Evolutionary conservation across 2,888 invertebrate species (phyloP).

Genomic region (Ormyrus nitidulus): DNA sequence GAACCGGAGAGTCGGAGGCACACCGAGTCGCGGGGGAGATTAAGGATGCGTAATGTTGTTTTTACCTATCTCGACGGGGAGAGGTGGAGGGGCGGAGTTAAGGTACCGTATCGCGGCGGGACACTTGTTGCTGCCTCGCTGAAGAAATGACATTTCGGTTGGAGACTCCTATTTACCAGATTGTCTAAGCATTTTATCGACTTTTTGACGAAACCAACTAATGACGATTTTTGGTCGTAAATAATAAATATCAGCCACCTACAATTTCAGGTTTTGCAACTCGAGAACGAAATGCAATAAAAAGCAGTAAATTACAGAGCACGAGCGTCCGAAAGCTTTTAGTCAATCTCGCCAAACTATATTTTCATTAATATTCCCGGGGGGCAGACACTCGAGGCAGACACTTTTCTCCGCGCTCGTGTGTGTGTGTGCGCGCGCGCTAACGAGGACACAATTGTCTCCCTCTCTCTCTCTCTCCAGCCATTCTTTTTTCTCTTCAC

Average conservation of each 20-base stretch:
- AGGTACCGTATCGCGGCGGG: not conserved
- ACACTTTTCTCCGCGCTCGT: slow-evolving; percentile 10
- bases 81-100: not conserved
- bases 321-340: not conserved
- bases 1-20: not conserved
- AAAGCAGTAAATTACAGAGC: too few species aligned
- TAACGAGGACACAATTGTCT: slow-evolving; percentile 58
- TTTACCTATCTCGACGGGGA: slow-evolving; percentile 1
- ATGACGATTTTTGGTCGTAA: too few species aligned
- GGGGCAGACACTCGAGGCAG: not conserved
- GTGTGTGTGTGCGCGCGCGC: slow-evolving; percentile 31
- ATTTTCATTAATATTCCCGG: slow-evolving; percentile 36
- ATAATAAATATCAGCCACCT: too few species aligned
- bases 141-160: too few species aligned
- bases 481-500: not conserved
- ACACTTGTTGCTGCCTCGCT: slow-evolving; percentile 1
- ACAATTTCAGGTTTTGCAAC: too few species aligned
- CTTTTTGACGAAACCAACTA: too few species aligned
- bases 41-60: slow-evolving; percentile 6
- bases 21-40: not conserved
- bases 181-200: too few species aligned
- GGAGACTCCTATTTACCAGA: not conserved
- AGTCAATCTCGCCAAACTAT: not conserved
- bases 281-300: too few species aligned
- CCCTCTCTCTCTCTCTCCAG: slow-evolving; percentile 14